phyloP scores from a whole-genome alignment of 2,113 vertebrate species.

The Campylomormyrus numenius region DNA sequence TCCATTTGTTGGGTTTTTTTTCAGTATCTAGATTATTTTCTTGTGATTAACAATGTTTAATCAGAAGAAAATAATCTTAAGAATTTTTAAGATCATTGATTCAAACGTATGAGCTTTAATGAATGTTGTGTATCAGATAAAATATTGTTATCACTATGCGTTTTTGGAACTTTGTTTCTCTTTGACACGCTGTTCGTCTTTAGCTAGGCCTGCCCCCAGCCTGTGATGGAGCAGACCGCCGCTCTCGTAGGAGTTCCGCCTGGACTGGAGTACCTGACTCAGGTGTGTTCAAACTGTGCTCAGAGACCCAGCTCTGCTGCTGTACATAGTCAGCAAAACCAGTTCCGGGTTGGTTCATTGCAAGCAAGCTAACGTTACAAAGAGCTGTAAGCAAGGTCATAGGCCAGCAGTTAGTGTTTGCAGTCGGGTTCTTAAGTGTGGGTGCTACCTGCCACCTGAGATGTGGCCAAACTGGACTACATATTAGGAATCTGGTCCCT shows the following conservation, averaged over 20 bases:
- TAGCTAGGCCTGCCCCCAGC: neutral
- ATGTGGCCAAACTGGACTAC: neutral
- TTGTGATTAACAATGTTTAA: neutral
- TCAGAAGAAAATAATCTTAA: too few relatives aligned
- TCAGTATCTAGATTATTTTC: neutral
- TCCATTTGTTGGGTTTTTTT: neutral
- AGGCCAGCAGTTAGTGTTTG: neutral
- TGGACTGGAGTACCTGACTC: slow-evolving; percentile 73
- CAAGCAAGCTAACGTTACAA: neutral
- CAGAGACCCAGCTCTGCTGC: too few relatives aligned
- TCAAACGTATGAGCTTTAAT: neutral
- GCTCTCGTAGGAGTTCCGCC: slow-evolving; percentile 55
- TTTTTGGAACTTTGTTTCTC: neutral
- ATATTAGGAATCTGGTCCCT: neutral
- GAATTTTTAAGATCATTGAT: neutral
- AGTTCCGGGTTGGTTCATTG: neutral
- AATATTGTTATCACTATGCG: neutral
- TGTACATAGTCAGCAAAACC: too few relatives aligned
- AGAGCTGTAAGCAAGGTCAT: neutral
- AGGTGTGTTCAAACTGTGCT: slow-evolving; percentile 51
- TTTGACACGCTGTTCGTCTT: neutral
- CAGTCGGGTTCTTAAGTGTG: neutral
- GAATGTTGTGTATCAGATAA: neutral
- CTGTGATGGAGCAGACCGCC: neutral
- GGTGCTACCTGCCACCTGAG: neutral